Conservation (phyloP, 2,888 invertebrate genomes). For the Tortricodes alternella region DNA sequence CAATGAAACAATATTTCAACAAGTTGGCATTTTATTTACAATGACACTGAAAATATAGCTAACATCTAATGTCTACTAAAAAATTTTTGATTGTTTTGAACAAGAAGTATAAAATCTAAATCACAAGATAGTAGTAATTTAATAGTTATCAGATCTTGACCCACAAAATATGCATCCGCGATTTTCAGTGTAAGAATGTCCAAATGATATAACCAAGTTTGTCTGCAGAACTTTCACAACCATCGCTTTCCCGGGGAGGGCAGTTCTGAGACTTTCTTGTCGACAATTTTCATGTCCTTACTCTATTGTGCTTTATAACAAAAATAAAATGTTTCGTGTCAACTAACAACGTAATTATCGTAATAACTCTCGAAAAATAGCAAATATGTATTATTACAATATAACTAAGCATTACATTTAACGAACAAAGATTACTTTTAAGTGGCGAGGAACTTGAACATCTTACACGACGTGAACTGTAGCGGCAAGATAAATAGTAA, state of each 20-base stretch:
- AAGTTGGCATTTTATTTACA: constrained; percentile 84
- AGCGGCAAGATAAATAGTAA: constrained; percentile 6
- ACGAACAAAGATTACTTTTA: constrained; percentile 47
- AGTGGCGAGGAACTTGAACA: constrained; percentile 71
- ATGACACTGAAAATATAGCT: constrained; percentile 83
- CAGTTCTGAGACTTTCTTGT: constrained; percentile 40
- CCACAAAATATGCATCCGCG: constrained; percentile 51
- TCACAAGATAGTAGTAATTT: constrained; percentile 75
- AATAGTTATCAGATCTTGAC: constrained; percentile 73
- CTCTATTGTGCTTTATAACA: constrained; percentile 74
- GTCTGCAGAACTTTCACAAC: constrained; percentile 46
- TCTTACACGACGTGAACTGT: constrained; percentile 39
- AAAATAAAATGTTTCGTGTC: constrained; percentile 62
- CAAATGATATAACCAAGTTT: constrained; percentile 16
- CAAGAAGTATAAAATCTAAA: constrained; percentile 83
- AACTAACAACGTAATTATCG: constrained; percentile 55
- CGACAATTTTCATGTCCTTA: constrained; percentile 66
- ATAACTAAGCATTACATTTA: constrained; percentile 47
- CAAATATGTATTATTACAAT: constrained; percentile 68
- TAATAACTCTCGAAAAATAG: constrained; percentile 79
- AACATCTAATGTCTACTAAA: constrained; percentile 81
- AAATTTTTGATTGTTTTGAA: constrained; percentile 81
- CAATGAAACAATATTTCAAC: constrained; percentile 60
- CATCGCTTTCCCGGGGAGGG: constrained; percentile 36
- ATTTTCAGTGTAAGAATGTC: constrained; percentile 22